Evolutionary conservation across 2,888 invertebrate genomes (phyloP).

Genomic region (Hecatera dysodea): DNA sequence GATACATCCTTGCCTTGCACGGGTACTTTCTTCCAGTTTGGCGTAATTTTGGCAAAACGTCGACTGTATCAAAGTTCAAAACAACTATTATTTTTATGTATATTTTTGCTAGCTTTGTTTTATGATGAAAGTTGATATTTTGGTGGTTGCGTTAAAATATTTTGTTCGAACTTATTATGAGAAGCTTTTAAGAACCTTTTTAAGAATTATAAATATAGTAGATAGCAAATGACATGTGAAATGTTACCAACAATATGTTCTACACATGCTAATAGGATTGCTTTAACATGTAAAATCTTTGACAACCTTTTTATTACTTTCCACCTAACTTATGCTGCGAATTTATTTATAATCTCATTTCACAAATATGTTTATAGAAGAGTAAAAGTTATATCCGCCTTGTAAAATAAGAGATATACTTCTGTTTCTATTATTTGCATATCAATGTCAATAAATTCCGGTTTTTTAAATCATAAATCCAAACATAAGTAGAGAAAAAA

Average conservation of each 20-base stretch:
- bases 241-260: background rate
- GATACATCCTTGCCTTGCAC: no score
- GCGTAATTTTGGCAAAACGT: no score
- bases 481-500: constrained; percentile 4
- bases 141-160: background rate
- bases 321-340: constrained; percentile 1
- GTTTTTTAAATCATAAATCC: constrained; percentile 4
- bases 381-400: constrained; percentile 42
- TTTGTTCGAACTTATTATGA: background rate
- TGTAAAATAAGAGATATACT: constrained; percentile 4
- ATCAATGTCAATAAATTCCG: constrained; percentile 7
- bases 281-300: background rate
- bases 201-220: background rate
- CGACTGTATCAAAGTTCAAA: no score
- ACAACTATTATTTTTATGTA: no score
- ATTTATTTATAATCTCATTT: constrained; percentile 7
- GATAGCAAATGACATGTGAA: background rate
- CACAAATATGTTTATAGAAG: constrained; percentile 17
- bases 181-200: background rate
- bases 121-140: background rate
- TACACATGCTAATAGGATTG: constrained; percentile 17
- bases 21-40: no score
- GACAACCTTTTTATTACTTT: constrained; percentile 27
- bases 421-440: constrained; percentile 20
- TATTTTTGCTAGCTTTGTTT: no score